Evolutionary conservation across 30 jellyfish, hydroid and myxozoan genomes (phyloP).

Genomic region (Hydractinia symbiolongicarpus): DNA sequence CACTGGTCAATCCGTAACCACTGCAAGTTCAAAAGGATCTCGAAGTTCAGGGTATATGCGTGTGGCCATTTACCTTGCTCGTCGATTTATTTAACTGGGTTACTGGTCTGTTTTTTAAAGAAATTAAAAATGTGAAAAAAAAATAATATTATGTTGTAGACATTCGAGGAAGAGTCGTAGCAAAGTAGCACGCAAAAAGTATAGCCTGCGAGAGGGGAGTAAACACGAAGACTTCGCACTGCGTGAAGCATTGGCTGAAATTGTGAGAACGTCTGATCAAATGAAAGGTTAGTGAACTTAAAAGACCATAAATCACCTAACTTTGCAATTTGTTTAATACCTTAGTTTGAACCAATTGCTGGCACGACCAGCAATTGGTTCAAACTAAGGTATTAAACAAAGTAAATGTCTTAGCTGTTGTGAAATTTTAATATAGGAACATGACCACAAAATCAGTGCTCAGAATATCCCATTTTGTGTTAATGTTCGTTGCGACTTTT

Average conservation of each 20-base stretch:
- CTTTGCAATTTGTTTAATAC: background rate
- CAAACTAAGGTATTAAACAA: too few species aligned
- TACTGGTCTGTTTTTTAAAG: background rate
- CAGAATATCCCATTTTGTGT: too few species aligned
- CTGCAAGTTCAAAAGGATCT: constrained; percentile 63
- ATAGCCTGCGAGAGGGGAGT: constrained; percentile 96
- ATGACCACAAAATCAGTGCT: too few species aligned
- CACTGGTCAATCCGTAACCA: constrained; percentile 73
- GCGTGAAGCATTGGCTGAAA: constrained; percentile 87
- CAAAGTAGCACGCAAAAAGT: constrained; percentile 74
- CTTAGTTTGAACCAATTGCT: too few species aligned
- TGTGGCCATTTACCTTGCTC: too few species aligned
- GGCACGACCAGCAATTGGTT: too few species aligned
- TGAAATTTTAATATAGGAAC: background rate
- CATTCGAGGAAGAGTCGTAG: constrained; percentile 90
- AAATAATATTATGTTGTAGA: constrained; percentile 29
- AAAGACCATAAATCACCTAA: background rate
- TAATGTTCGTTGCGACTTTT: too few species aligned
- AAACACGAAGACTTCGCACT: constrained; percentile 86
- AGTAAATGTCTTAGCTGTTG: too few species aligned
- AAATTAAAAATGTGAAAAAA: background rate
- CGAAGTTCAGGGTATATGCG: constrained; percentile 77
- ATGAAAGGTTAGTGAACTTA: constrained; percentile 52
- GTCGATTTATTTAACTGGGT: background rate
- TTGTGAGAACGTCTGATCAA: constrained; percentile 52